A percentile compares a stretch with the other conserved stretches of the same genome.
Evolutionary conservation across 2,888 invertebrate species (phyloP).

Genomic region (Coecobrya sp.): DNA sequence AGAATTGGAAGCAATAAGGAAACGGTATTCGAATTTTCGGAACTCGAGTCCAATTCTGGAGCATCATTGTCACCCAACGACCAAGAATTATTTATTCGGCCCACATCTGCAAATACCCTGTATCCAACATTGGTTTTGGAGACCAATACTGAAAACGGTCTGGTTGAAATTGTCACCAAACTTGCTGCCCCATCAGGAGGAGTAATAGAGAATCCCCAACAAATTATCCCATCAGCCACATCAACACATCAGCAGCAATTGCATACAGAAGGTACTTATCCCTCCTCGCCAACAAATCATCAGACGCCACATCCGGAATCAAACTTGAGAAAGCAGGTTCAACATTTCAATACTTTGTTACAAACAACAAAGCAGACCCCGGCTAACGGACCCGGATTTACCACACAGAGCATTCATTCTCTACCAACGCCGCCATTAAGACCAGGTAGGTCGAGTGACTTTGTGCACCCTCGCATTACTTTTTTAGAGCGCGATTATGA

Average conservation of each 20-base stretch:
- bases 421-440: slow-evolving; percentile 85
- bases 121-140: slow-evolving; percentile 82
- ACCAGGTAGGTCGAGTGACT: slow-evolving; percentile 80
- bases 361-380: slow-evolving; percentile 68
- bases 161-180: slow-evolving; percentile 82
- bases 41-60: slow-evolving; percentile 7
- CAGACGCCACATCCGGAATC: slow-evolving; percentile 74
- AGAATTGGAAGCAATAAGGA: slow-evolving; percentile 69
- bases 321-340: slow-evolving; percentile 77
- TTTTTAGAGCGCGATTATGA: background rate
- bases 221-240: slow-evolving; percentile 43
- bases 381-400: slow-evolving; percentile 32
- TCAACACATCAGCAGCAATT: slow-evolving; percentile 37
- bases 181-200: slow-evolving; percentile 37
- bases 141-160: slow-evolving; percentile 81
- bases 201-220: slow-evolving; percentile 31
- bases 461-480: background rate
- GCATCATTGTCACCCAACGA: background rate
- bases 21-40: slow-evolving; percentile 73
- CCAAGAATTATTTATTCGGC: slow-evolving; percentile 51
- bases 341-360: slow-evolving; percentile 72
- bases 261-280: background rate
- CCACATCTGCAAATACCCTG: slow-evolving; percentile 71
- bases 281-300: slow-evolving; percentile 35
- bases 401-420: slow-evolving; percentile 73